Percentiles rank a stretch among this genome's conserved stretches.
Conservation (phyloP, 1,140 invertebrate genomes). For the Drosophila ironensis region DNA sequence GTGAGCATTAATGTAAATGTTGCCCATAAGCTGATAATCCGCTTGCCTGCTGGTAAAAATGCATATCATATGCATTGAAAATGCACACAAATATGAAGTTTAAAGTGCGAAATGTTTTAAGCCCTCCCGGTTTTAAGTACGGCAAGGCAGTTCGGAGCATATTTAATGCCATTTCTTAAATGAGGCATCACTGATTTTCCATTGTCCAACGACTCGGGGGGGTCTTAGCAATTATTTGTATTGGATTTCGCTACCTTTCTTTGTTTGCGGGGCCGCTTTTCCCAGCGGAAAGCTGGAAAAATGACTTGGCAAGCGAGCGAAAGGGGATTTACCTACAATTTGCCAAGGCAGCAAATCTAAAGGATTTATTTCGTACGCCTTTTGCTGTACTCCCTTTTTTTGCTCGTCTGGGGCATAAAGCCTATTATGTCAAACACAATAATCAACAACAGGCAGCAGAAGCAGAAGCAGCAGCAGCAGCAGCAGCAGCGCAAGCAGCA, state of each 20-base stretch:
- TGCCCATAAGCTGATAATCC: constrained; percentile 27
- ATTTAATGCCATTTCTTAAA: constrained; percentile 8
- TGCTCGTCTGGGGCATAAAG: constrained; percentile 79
- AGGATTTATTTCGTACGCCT: constrained; percentile 51
- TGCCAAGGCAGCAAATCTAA: constrained; percentile 69
- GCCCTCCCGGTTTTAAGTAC: too few species aligned
- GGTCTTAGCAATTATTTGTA: constrained; percentile 72
- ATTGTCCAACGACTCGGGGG: constrained; percentile 30
- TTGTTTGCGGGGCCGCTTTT: constrained; percentile 6
- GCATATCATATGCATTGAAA: neutral
- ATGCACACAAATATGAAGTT: constrained; percentile 7
- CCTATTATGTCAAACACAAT: constrained; percentile 81
- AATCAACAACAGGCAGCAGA: constrained; percentile 66
- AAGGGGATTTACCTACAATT: constrained; percentile 75
- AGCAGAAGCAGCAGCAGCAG: constrained; percentile 33
- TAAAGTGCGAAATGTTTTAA: too few species aligned
- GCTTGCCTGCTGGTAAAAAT: constrained; percentile 5
- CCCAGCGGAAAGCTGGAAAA: constrained; percentile 8
- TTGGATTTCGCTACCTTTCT: constrained; percentile 28
- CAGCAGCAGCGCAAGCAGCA: constrained; percentile 1
- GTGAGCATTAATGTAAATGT: constrained; percentile 22
- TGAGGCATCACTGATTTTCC: constrained; percentile 1
- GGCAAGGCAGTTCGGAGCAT: too few species aligned
- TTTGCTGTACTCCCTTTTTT: constrained; percentile 46
- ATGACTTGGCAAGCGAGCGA: constrained; percentile 57